A percentile compares a stretch with the other conserved stretches of the same genome.
phyloP scores from a whole-genome alignment of 2,888 invertebrate species.

The Mesochorus sp. region DNA sequence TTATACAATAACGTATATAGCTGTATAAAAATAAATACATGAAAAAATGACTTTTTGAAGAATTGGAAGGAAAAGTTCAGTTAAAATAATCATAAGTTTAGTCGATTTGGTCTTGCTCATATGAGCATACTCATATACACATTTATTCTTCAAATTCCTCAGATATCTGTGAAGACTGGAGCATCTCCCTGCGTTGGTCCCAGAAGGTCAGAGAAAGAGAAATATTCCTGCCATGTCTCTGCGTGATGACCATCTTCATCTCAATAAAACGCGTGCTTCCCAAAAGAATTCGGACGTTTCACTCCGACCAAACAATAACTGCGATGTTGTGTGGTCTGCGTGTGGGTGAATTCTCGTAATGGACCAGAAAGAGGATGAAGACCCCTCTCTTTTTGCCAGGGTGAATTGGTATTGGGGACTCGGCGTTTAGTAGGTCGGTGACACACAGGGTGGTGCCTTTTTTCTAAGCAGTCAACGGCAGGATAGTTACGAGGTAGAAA shows the following conservation, averaged over 20 bases:
- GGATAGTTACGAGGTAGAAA: conserved; percentile 33
- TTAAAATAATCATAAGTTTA: too few species aligned
- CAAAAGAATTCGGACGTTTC: conserved; percentile 19
- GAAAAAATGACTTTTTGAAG: too few species aligned
- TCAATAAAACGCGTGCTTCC: conserved; percentile 30
- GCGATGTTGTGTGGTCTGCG: conserved; percentile 32
- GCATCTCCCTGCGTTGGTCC: not conserved
- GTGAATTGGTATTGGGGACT: conserved; percentile 34
- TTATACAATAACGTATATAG: too few species aligned
- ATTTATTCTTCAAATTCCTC: not conserved
- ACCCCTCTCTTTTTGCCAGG: not conserved
- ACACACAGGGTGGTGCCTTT: conserved; percentile 38
- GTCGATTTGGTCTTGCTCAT: too few species aligned
- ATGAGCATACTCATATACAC: not conserved
- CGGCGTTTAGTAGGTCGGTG: conserved; percentile 42
- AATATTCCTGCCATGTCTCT: not conserved
- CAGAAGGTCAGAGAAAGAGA: conserved; percentile 9
- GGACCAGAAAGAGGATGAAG: conserved; percentile 13
- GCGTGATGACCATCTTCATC: not conserved
- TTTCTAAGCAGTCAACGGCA: conserved; percentile 29
- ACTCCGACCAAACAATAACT: conserved; percentile 4
- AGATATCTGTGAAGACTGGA: not conserved
- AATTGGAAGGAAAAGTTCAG: too few species aligned
- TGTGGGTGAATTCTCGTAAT: conserved; percentile 41
- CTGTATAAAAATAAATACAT: too few species aligned